A percentile compares a stretch with the other conserved stretches of the same genome.
Conservation (phyloP, 1,140 invertebrate species). For the Neomicropteryx cornuta region DNA sequence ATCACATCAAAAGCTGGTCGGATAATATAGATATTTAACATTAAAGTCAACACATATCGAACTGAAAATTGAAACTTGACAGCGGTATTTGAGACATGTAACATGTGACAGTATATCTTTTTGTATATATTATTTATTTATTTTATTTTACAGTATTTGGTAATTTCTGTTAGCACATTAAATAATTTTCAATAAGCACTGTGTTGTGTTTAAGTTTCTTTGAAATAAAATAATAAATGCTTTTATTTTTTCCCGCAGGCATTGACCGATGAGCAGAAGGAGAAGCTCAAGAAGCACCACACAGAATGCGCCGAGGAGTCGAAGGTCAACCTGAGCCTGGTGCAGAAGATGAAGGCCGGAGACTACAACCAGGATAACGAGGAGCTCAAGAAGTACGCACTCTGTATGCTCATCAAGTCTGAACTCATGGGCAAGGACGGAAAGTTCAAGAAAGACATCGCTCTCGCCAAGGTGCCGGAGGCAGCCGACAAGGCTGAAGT, state of each 20-base stretch:
- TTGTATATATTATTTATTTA: too few species aligned
- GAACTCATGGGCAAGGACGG: conserved; percentile 39
- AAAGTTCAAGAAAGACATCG: conserved; percentile 39
- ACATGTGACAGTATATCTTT: too few species aligned
- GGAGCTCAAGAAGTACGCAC: conserved; percentile 30
- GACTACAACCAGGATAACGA: conserved; percentile 37
- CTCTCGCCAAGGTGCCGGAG: conserved; percentile 32
- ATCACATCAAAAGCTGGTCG: too few species aligned
- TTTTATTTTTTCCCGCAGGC: conserved; percentile 20
- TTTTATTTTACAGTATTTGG: too few species aligned
- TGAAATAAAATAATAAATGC: too few species aligned
- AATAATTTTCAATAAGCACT: too few species aligned
- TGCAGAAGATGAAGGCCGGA: conserved; percentile 31
- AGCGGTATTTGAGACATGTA: too few species aligned
- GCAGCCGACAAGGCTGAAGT: conserved; percentile 33
- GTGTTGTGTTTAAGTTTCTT: too few species aligned
- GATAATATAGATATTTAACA: too few species aligned
- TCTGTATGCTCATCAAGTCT: conserved; percentile 35
- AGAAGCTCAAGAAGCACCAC: conserved; percentile 33
- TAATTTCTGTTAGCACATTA: too few species aligned
- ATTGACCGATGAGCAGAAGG: conserved; percentile 38
- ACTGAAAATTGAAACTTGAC: too few species aligned
- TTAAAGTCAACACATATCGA: too few species aligned
- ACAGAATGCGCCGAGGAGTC: conserved; percentile 29
- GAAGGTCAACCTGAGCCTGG: conserved; percentile 13